Percentiles rank a stretch among this genome's conserved stretches.
phyloP scores from a whole-genome alignment of 2,797 vertebrate genomes.

The Myotis pilosus region DNA sequence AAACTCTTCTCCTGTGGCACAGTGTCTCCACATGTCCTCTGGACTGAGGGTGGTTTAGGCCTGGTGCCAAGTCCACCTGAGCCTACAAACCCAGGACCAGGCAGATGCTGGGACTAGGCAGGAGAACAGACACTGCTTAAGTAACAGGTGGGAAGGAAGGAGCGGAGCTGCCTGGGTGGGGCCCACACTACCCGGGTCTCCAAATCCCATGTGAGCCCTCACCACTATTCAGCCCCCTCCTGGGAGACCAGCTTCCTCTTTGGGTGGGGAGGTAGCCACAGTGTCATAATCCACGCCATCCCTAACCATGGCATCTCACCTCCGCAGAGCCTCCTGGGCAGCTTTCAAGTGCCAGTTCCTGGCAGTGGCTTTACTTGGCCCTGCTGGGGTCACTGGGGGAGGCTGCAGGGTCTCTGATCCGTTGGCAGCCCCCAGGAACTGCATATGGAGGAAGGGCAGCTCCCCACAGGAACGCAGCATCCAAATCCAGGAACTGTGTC shows the following conservation, averaged over 20 bases:
- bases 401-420: neutral
- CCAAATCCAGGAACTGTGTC: too few species aligned
- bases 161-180: neutral
- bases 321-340: accelerated
- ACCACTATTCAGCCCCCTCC: neutral
- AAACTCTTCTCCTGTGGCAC: neutral
- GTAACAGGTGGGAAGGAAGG: neutral
- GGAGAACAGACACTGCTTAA: neutral
- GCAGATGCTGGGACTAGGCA: neutral
- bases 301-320: neutral
- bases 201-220: neutral
- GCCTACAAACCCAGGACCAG: neutral
- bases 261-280: neutral
- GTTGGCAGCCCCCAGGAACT: neutral
- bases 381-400: neutral
- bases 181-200: neutral
- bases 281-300: neutral
- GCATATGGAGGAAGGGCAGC: neutral
- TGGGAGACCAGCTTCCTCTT: neutral
- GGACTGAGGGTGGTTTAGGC: neutral
- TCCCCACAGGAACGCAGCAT: neutral
- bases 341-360: accelerated
- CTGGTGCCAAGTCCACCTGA: neutral
- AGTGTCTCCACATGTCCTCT: too few species aligned
- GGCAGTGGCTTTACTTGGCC: neutral